Evolutionary conservation across 1,140 invertebrate species (phyloP).

Genomic region (Drosophila chauvacae): DNA sequence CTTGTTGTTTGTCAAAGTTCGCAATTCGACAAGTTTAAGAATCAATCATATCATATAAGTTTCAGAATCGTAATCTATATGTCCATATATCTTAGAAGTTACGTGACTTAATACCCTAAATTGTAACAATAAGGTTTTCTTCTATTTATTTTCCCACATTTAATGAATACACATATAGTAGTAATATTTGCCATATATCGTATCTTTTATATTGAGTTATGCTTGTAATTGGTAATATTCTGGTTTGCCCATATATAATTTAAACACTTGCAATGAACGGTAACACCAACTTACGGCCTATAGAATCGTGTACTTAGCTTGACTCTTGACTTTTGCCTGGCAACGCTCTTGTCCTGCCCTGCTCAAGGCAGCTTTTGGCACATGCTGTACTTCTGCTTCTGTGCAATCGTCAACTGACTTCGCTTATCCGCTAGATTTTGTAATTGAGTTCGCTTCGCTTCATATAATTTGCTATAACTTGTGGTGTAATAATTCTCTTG

Average conservation of each 20-base stretch:
- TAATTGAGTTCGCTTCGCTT: constrained; percentile 66
- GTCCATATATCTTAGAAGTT: constrained; percentile 76
- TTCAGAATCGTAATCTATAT: constrained; percentile 70
- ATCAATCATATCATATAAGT: constrained; percentile 76
- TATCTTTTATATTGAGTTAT: constrained; percentile 63
- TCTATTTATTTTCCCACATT: constrained; percentile 52
- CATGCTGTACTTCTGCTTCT: constrained; percentile 59
- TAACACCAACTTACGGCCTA: constrained; percentile 75
- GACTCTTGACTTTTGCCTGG: constrained; percentile 36
- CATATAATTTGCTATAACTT: constrained; percentile 36
- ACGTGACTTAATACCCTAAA: constrained; percentile 76
- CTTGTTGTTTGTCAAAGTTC: constrained; percentile 67
- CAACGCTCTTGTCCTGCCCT: constrained; percentile 26
- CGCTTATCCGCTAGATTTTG: constrained; percentile 57
- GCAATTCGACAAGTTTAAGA: constrained; percentile 83
- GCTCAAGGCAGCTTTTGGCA: constrained; percentile 65
- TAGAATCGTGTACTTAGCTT: constrained; percentile 49
- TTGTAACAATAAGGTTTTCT: constrained; percentile 72
- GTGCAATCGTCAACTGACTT: constrained; percentile 36
- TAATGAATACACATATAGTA: constrained; percentile 63
- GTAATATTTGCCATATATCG: constrained; percentile 58
- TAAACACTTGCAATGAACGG: constrained; percentile 73
- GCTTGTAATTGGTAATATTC: constrained; percentile 56
- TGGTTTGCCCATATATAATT: constrained; percentile 64
- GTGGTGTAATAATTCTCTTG: constrained; percentile 50